Evolutionary conservation across 2,113 vertebrate species (phyloP), one percentile per base, ranked within the genome.

Genomic region (Eupsittula cactorum): DNA sequence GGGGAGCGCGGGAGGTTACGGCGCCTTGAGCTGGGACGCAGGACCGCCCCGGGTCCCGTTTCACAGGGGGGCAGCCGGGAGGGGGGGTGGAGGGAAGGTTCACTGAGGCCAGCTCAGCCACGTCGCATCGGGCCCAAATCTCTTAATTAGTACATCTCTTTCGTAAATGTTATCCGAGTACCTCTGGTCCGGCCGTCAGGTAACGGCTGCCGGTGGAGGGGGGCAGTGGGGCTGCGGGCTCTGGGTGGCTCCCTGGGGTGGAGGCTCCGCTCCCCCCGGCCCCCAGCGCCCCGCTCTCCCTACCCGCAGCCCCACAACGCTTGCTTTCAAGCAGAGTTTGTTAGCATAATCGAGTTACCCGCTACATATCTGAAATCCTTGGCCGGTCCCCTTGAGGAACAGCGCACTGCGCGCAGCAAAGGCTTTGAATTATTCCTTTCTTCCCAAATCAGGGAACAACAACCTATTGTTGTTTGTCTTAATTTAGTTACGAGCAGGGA

Each of bases 341-440:
- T 92, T 89, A 86, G 92, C 89, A 74, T 95, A 95, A 97, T 89
- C 84, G 74, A 95, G 95, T 95, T 96, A 95, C 62, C 69, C 91
- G 81, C 74, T 62, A 68, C 94, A 79, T 78, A 92, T 82, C 94
- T 95, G 92, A 84, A 92, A 95, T 69, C 93, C 90, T 79, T 79
- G 71, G 59, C 68, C 41, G 19, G 67, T 85, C 67, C 87, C 87
- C 95, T 84, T 84, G 78, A 95, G 95, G 67, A 92, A 73, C n/a
- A 23, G 62, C 6, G 37, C 86, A 3, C 6, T 79, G 81, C 31
- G 49, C 21, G 3, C 49, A 78, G 92, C 69, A 55, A 94, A 91
- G 95, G 94, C 75, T 97, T 93, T 93, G 91, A 79, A 85, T 90
- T 90, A 87, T 21, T 77, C 75, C 71, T 82, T 87, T 92, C 31